phyloP scores from a whole-genome alignment of 1,140 invertebrate genomes.

The Drosophila prosaltans region DNA sequence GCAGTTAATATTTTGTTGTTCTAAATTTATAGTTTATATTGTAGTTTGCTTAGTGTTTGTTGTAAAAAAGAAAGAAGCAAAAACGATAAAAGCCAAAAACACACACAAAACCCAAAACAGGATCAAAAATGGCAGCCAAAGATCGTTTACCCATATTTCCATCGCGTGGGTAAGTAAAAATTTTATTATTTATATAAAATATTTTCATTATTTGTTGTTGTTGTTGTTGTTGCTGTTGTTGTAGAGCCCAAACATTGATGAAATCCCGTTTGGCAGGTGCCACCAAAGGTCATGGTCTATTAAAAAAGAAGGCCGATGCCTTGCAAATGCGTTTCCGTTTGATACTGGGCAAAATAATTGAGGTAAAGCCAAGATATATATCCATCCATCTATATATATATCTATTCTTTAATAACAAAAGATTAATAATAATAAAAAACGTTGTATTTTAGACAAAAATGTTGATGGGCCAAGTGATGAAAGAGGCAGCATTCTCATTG shows the following conservation, averaged over 20 bases:
- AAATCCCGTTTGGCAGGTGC: slow-evolving; percentile 96
- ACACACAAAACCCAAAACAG: neutral
- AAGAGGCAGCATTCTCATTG: slow-evolving; percentile 99
- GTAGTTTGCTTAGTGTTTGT: slow-evolving; percentile 31
- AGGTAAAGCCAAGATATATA: slow-evolving; percentile 86
- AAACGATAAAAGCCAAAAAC: slow-evolving; percentile 68
- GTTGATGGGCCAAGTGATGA: slow-evolving; percentile 99
- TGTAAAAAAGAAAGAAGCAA: neutral
- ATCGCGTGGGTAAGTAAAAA: slow-evolving; percentile 94
- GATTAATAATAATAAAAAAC: slow-evolving; percentile 88
- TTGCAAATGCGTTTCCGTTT: slow-evolving; percentile 98
- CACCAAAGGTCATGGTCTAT: slow-evolving; percentile 98
- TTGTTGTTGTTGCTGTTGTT: neutral
- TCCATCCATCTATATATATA: neutral
- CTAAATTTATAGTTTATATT: slow-evolving; percentile 69
- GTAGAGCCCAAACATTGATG: slow-evolving; percentile 91
- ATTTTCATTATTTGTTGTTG: neutral
- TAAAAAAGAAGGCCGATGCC: slow-evolving; percentile 99
- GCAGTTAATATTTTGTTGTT: slow-evolving; percentile 74
- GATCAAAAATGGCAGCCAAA: slow-evolving; percentile 92
- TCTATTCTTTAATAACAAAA: neutral
- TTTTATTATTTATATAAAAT: neutral
- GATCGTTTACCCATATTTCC: slow-evolving; percentile 98
- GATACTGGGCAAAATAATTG: slow-evolving; percentile 99
- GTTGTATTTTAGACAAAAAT: slow-evolving; percentile 89